Evolutionary conservation across 2,888 invertebrate species (phyloP).

Genomic region (Leptopilina syphax): DNA sequence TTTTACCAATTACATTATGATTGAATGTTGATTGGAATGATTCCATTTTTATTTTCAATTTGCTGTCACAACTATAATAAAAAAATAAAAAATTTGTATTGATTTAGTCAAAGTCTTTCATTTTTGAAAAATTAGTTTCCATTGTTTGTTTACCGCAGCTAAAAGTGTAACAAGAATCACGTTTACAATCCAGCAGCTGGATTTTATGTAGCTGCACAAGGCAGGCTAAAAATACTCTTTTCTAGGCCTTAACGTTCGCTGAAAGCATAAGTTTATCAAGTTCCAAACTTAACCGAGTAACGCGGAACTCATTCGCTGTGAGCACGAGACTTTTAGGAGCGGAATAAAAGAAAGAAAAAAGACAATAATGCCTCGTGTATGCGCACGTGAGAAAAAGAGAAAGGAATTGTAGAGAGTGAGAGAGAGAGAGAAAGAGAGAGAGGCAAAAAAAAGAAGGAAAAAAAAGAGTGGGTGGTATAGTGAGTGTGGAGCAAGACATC

Average conservation of each 20-base stretch:
- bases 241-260: constrained; percentile 46
- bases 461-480: constrained; percentile 11
- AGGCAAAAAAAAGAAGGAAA: constrained; percentile 19
- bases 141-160: too few relatives aligned
- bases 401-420: constrained; percentile 18
- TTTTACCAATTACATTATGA: neutral
- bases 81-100: too few relatives aligned
- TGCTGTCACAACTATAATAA: too few relatives aligned
- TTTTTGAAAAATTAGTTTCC: too few relatives aligned
- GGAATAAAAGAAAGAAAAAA: neutral
- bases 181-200: constrained; percentile 30
- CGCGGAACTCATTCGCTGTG: constrained; percentile 52
- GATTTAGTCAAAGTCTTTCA: too few relatives aligned
- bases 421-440: constrained; percentile 46
- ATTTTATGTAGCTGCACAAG: constrained; percentile 44
- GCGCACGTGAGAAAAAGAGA: constrained; percentile 43
- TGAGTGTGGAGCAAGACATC: constrained; percentile 35
- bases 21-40: neutral
- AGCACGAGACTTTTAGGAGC: constrained; percentile 28
- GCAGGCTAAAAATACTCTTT: constrained; percentile 56
- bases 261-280: constrained; percentile 57
- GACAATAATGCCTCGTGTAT: neutral
- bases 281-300: constrained; percentile 58
- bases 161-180: neutral
- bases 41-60: too few relatives aligned